Evolutionary conservation across 2,888 invertebrate genomes (phyloP).

Genomic region (Hermaeophaga mercurialis): DNA sequence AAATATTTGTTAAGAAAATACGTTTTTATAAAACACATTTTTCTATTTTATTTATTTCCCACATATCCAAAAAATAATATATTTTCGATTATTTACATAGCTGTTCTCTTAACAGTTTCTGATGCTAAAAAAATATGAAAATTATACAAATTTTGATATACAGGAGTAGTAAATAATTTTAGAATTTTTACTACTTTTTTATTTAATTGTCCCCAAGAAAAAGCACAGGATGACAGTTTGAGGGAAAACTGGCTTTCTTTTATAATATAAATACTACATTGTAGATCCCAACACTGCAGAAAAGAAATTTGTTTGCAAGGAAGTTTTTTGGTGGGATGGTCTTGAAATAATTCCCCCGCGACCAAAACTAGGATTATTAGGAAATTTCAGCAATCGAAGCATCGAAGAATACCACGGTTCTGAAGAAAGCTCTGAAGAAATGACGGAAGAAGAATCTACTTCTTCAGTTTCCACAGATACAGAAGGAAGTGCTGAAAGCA

Average conservation of each 20-base stretch:
- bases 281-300: slow-evolving; percentile 47
- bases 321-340: slow-evolving; percentile 77
- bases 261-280: too few relatives aligned
- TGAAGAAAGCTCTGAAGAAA: slow-evolving; percentile 41
- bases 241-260: too few relatives aligned
- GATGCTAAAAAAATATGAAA: too few relatives aligned
- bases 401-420: slow-evolving; percentile 28
- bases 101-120: too few relatives aligned
- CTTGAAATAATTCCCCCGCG: slow-evolving; percentile 68
- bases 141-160: too few relatives aligned
- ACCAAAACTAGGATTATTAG: slow-evolving; percentile 67
- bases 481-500: slow-evolving; percentile 51
- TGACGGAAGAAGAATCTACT: slow-evolving; percentile 42
- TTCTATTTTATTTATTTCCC: too few relatives aligned
- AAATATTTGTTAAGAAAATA: background rate
- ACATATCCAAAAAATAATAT: too few relatives aligned
- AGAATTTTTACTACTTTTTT: too few relatives aligned
- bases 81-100: too few relatives aligned
- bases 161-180: too few relatives aligned
- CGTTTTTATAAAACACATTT: background rate
- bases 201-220: too few relatives aligned
- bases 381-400: slow-evolving; percentile 47
- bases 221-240: too few relatives aligned
- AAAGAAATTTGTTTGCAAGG: slow-evolving; percentile 65
- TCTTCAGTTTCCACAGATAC: slow-evolving; percentile 40